Evolutionary conservation across 2,113 vertebrate genomes (phyloP), one percentile per base, ranked within the genome.

Genomic region (Hucho hucho): DNA sequence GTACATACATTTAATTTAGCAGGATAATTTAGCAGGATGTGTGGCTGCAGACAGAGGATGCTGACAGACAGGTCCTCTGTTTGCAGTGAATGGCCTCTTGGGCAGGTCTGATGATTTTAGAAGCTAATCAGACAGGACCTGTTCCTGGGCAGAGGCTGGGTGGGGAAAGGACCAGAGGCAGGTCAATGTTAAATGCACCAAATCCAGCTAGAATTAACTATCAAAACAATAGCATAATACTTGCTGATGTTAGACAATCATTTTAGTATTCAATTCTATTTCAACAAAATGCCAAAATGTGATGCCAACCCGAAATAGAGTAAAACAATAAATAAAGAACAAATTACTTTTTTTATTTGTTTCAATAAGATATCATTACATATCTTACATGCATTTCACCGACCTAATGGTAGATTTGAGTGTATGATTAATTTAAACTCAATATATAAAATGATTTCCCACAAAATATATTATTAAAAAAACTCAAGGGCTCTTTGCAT

Each of bases 121-220:
- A 73, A 80, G 69, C 79, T 26, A 64, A 73, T 53, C 37, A 73
- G 74, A 80, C 64, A 72, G n/a, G 11, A 64, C 53, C 22, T 72
- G 64, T 16, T 26, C n/a, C 14, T 12, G 13, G 70, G 58, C 64
- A 16, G 49, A 18, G 16, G 49, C 49, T 53, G 16, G 49, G 3
- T 4, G 16, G 49, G 49, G 49, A n/a, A 65, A 76, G 65, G 64
- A 61, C 20, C 58, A 61, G 58, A 61, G 13, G n/a, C n/a, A 61
- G 58, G n/a, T 61, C 20, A 24, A 61, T 53, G 49, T 53, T 43
- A 53, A 53, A 53, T 53, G 49, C 49, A 53, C 49, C 49, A 61
- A 61, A 61, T 61, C n/a, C n/a, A 22, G n/a, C 3, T 53, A 22
- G n/a, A 61, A 61, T n/a, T 61, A 6, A 61, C n/a, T 3, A 61